Evolutionary conservation across 2,113 vertebrate species (phyloP).

Genomic region (Cephalopholis sonnerati): DNA sequence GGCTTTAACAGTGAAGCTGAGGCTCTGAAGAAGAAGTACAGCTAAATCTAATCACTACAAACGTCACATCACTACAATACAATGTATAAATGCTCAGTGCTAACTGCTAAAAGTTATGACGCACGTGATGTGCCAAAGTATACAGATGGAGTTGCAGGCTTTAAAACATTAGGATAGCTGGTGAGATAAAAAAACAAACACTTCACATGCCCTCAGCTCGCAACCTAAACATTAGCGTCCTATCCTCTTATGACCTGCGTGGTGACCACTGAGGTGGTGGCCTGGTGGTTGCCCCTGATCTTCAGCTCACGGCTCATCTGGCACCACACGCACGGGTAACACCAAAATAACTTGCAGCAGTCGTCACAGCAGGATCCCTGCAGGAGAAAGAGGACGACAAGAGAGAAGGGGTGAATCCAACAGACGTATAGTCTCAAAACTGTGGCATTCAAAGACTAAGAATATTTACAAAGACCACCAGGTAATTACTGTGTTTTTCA

Average conservation of each 20-base stretch:
- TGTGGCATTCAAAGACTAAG: neutral
- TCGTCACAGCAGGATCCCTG: constrained; percentile 84
- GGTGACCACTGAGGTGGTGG: constrained; percentile 58
- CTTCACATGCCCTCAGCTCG: neutral
- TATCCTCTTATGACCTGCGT: constrained; percentile 49
- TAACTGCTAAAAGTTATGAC: neutral
- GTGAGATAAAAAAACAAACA: neutral
- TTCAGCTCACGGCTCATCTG: constrained; percentile 86
- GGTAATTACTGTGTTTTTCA: too few species aligned
- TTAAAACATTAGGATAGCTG: too few species aligned
- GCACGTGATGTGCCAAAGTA: neutral
- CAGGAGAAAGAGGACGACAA: neutral
- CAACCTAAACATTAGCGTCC: too few species aligned
- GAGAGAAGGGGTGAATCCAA: neutral
- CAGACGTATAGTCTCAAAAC: neutral
- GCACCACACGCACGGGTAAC: constrained; percentile 83
- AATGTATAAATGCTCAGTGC: neutral
- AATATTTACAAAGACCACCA: too few species aligned
- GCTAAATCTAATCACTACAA: neutral
- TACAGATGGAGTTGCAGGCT: neutral
- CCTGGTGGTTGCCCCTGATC: constrained; percentile 1
- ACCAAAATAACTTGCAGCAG: constrained; percentile 70
- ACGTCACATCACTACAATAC: neutral
- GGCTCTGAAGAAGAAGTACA: neutral
- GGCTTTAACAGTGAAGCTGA: neutral